Evolutionary conservation across 1,140 invertebrate species (phyloP).

Genomic region (Asbolus verrucosus): DNA sequence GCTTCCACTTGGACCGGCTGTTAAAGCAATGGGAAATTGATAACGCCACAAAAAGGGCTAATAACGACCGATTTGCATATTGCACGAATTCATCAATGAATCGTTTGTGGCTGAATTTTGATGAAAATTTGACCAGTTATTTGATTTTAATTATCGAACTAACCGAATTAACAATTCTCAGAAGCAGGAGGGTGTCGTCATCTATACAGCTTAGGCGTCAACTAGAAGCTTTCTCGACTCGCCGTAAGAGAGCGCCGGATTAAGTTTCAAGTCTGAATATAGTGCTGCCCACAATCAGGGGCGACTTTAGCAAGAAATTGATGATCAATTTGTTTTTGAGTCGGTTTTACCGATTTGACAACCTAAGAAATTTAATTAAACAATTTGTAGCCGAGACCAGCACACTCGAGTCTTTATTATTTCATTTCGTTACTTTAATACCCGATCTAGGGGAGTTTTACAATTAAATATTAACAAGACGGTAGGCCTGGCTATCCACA

Average conservation of each 20-base stretch:
- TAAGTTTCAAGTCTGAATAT: too few species aligned
- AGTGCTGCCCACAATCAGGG: too few species aligned
- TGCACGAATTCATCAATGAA: constrained; percentile 29
- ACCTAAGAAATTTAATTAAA: not conserved
- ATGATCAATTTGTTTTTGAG: too few species aligned
- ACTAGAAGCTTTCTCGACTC: not conserved
- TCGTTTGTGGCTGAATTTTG: constrained; percentile 9
- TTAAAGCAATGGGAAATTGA: constrained; percentile 44
- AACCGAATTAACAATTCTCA: constrained; percentile 3
- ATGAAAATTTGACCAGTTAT: constrained; percentile 28
- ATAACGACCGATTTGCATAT: constrained; percentile 34
- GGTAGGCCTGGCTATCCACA: not conserved
- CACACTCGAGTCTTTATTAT: not conserved
- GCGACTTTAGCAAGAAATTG: too few species aligned
- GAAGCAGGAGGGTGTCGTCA: not conserved
- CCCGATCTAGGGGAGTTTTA: constrained; percentile 13
- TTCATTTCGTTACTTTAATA: not conserved
- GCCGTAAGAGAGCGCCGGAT: constrained; percentile 6
- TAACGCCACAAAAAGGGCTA: constrained; percentile 36
- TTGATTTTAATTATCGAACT: too few species aligned
- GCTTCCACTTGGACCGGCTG: constrained; percentile 10
- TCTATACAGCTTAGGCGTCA: not conserved
- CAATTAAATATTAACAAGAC: constrained; percentile 23
- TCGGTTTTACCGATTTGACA: too few species aligned
- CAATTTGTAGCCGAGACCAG: not conserved